Evolutionary conservation across 2,888 invertebrate genomes (phyloP).

Genomic region (Apeira syringaria): DNA sequence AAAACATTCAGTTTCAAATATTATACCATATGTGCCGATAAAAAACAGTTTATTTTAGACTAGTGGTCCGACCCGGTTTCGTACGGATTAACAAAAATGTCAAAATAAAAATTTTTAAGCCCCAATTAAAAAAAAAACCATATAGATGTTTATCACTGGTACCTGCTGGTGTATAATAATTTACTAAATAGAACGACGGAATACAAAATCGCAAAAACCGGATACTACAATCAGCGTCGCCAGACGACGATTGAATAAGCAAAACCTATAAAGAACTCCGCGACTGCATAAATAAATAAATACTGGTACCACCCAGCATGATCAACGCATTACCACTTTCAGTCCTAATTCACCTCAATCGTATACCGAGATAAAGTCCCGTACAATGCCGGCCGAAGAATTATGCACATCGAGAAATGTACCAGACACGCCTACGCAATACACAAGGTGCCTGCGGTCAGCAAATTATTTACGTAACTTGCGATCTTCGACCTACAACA

Average conservation of each 20-base stretch:
- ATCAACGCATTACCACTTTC: slow-evolving; percentile 20
- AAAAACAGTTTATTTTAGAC: too few relatives aligned
- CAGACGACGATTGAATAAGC: slow-evolving; percentile 26
- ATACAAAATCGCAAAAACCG: slow-evolving; percentile 6
- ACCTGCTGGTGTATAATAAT: not conserved
- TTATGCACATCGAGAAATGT: slow-evolving; percentile 21
- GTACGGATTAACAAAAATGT: too few relatives aligned
- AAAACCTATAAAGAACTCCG: slow-evolving; percentile 30
- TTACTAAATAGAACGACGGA: not conserved
- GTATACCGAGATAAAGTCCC: slow-evolving; percentile 31
- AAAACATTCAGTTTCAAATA: too few relatives aligned
- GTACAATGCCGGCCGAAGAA: slow-evolving; percentile 36
- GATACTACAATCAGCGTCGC: slow-evolving; percentile 7
- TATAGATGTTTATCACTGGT: too few relatives aligned
- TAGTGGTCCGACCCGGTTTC: too few relatives aligned
- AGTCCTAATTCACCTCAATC: slow-evolving; percentile 27
- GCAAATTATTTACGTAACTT: slow-evolving; percentile 45
- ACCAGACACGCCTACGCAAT: slow-evolving; percentile 41
- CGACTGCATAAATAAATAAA: slow-evolving; percentile 25
- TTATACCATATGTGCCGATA: too few relatives aligned
- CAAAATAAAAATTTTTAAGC: too few relatives aligned
- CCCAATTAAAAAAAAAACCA: too few relatives aligned
- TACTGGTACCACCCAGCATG: slow-evolving; percentile 15
- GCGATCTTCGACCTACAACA: slow-evolving; percentile 43
- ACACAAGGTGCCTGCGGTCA: slow-evolving; percentile 51